phyloP scores from a whole-genome alignment of 2,888 invertebrate species.

The Ctenicera cuprea region DNA sequence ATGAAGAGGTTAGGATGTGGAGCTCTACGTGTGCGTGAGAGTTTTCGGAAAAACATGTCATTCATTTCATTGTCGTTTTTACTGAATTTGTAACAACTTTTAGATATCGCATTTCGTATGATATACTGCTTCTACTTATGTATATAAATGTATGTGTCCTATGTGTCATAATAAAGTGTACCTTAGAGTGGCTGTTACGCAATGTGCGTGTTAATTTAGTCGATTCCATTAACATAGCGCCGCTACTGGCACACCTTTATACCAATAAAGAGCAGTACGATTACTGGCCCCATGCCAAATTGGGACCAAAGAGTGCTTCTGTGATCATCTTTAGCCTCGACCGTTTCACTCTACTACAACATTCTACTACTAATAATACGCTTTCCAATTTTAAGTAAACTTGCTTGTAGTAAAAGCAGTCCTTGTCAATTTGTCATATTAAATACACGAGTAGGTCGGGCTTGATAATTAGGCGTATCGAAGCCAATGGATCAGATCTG shows the following conservation, averaged over 20 bases:
- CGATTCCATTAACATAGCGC: constrained; percentile 24
- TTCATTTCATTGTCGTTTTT: constrained; percentile 12
- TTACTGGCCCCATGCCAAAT: constrained; percentile 13
- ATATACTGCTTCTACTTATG: constrained; percentile 32
- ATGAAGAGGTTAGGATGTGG: constrained; percentile 62
- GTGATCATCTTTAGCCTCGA: not conserved
- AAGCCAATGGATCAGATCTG: constrained; percentile 14
- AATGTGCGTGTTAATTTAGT: constrained; percentile 20
- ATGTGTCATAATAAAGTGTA: constrained; percentile 20
- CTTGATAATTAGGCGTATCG: constrained; percentile 19
- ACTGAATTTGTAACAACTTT: constrained; percentile 24
- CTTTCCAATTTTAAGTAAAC: constrained; percentile 24
- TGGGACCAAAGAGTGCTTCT: not conserved
- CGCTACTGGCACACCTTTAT: constrained; percentile 16
- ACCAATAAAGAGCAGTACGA: constrained; percentile 7
- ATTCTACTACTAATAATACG: constrained; percentile 12
- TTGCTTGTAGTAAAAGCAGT: not conserved
- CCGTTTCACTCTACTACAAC: not conserved
- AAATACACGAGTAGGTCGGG: not conserved
- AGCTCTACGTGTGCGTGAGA: constrained; percentile 15
- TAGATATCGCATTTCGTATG: constrained; percentile 25
- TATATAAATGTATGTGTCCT: constrained; percentile 38
- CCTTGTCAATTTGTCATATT: not conserved
- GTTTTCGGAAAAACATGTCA: constrained; percentile 11
- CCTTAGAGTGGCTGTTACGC: constrained; percentile 21